These are phyloP conservation scores for Pocillopora damicornis DNA, from an alignment of 64 coral and sea anemone species.

Conservation along the genomic window DNA sequence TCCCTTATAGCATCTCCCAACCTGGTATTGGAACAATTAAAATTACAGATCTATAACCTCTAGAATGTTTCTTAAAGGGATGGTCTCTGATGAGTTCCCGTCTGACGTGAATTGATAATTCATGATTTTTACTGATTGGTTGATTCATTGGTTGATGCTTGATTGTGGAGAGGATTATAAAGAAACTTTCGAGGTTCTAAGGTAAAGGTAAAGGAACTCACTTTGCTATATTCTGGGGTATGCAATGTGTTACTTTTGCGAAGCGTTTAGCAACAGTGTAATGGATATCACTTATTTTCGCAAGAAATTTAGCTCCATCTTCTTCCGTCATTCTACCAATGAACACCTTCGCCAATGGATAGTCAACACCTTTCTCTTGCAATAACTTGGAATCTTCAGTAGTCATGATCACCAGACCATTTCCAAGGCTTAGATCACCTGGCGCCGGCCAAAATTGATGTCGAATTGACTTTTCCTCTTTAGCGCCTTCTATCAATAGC, in stretches of 20 bases:
- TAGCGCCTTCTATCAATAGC: neutral
- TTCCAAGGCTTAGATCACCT: neutral
- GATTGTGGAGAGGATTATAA: no score
- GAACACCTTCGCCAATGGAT: neutral
- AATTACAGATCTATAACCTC: neutral
- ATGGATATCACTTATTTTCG: neutral
- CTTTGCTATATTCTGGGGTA: neutral
- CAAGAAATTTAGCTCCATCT: constrained; percentile 15
- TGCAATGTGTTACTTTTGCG: no score
- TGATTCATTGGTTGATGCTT: no score
- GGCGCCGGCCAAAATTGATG: neutral
- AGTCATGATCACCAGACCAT: constrained; percentile 14
- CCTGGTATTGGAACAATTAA: neutral
- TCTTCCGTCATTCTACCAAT: neutral
- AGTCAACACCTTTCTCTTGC: neutral
- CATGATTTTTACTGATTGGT: no score
- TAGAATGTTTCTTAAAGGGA: no score
- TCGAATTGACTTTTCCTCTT: neutral
- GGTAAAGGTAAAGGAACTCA: neutral
- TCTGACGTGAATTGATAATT: no score
- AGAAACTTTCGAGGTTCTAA: no score
- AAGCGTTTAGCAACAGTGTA: neutral
- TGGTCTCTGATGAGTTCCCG: no score
- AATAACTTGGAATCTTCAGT: neutral
- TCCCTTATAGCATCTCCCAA: neutral